Conservation (phyloP, 1,140 invertebrate genomes). For the Drosophila nannoptera region DNA sequence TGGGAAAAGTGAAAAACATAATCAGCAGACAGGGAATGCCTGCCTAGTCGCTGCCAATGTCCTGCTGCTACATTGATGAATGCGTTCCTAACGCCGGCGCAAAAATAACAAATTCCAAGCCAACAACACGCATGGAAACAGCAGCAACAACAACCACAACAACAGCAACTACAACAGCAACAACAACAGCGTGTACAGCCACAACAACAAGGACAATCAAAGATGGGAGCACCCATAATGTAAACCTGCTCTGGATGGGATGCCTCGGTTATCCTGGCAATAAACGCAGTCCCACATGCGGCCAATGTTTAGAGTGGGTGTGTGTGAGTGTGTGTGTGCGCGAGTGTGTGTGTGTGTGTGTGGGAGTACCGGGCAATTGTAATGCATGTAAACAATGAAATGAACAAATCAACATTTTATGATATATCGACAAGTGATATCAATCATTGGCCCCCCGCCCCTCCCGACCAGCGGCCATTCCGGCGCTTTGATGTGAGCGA, state of each 20-base stretch:
- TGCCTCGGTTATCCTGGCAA: conserved; percentile 6
- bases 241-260: conserved; percentile 14
- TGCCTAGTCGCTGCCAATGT: conserved; percentile 21
- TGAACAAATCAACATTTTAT: conserved; percentile 75
- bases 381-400: conserved; percentile 73
- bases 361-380: conserved; percentile 49
- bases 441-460: conserved; percentile 49
- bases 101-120: conserved; percentile 36
- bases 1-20: conserved; percentile 14
- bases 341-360: conserved; percentile 12
- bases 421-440: conserved; percentile 75
- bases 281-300: conserved; percentile 32
- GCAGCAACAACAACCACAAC: not conserved
- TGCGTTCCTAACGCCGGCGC: conserved; percentile 40
- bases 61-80: conserved; percentile 75
- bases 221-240: conserved; percentile 31
- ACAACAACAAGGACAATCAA: conserved; percentile 21
- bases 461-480: conserved; percentile 25
- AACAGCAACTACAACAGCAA: not conserved
- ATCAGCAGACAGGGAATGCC: not conserved
- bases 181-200: conserved; percentile 9
- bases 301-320: conserved; percentile 25
- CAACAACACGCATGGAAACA: not conserved
- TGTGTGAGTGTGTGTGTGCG: not conserved
- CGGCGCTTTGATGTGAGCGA: conserved; percentile 23